These are phyloP conservation scores for Eonycteris spelaea DNA, from an alignment of 2,113 vertebrate genomes.

Conservation along the genomic window DNA sequence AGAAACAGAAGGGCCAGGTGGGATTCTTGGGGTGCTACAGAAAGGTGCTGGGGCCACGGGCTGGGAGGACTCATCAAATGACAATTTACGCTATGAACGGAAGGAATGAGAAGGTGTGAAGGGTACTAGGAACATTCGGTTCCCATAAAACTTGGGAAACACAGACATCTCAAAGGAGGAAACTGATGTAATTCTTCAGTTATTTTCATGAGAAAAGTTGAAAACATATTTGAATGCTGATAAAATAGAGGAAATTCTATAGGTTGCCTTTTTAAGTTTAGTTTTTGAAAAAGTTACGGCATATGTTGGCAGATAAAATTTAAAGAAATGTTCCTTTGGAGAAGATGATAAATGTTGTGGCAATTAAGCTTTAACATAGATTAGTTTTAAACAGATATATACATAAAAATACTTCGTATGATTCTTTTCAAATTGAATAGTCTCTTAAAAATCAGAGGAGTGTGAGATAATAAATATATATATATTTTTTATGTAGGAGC, in stretches of 20 bases:
- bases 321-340: neutral
- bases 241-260: constrained; percentile 29
- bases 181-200: neutral
- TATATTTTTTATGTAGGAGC: neutral
- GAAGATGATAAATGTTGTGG: neutral
- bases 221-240: neutral
- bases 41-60: neutral
- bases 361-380: neutral
- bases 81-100: neutral
- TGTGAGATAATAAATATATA: neutral
- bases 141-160: neutral
- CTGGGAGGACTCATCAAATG: too few relatives aligned
- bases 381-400: neutral
- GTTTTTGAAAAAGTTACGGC: neutral
- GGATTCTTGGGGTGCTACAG: neutral
- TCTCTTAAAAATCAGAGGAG: constrained; percentile 16
- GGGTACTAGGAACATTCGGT: neutral
- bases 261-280: neutral
- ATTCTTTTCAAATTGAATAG: neutral
- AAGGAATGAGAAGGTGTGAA: neutral
- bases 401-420: neutral
- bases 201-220: constrained; percentile 25
- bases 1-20: neutral
- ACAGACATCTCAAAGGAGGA: neutral
- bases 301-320: neutral